Conservation (phyloP, 1,140 invertebrate species). For the Teleogryllus occipitalis region DNA sequence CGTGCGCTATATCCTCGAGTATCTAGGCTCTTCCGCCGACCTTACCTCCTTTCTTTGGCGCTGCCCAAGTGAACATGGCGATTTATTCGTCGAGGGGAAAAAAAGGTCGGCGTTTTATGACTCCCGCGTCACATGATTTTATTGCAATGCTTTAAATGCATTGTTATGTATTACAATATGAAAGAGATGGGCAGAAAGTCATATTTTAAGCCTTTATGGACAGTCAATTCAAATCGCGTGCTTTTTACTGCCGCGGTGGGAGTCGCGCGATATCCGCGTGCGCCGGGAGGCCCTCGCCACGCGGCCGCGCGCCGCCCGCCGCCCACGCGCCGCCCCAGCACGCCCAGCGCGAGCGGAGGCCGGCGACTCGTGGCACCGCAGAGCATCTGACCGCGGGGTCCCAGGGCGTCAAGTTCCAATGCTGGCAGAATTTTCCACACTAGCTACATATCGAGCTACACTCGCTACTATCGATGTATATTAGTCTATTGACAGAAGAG, state of each 20-base stretch:
- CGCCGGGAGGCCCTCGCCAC: no score
- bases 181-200: not conserved
- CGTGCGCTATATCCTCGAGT: not conserved
- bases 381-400: no score
- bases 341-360: no score
- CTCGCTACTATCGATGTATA: no score
- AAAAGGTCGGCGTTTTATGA: not conserved
- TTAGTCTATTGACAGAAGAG: no score
- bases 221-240: not conserved
- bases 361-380: no score
- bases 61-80: not conserved
- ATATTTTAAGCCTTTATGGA: not conserved
- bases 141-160: not conserved
- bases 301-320: no score
- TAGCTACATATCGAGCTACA: no score
- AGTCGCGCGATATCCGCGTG: not conserved
- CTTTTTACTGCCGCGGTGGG: not conserved
- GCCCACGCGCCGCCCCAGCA: no score
- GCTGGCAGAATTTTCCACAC: no score
- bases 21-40: not conserved
- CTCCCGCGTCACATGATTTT: not conserved
- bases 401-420: no score
- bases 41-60: not conserved
- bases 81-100: not conserved
- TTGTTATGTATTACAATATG: not conserved